Percentiles rank a stretch among this genome's conserved stretches.
These are phyloP conservation scores for Latheticus oryzae DNA, from an alignment of 2,888 invertebrate genomes.

Conservation along the genomic window DNA sequence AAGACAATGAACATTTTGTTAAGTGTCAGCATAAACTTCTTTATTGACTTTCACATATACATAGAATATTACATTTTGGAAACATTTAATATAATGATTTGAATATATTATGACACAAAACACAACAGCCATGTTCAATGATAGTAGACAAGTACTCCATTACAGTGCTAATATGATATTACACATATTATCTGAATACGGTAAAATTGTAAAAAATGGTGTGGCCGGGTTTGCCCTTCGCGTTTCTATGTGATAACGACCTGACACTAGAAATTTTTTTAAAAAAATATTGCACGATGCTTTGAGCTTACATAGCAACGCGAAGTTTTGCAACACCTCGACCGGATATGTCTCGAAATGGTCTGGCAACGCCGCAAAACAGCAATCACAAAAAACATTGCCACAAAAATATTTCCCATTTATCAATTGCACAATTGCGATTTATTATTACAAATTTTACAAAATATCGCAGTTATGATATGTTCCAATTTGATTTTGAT, in stretches of 20 bases:
- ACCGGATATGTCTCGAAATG: conserved; percentile 67
- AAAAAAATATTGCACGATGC: conserved; percentile 62
- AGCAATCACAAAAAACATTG: conserved; percentile 58
- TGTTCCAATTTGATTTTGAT: conserved; percentile 26
- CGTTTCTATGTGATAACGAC: conserved; percentile 65
- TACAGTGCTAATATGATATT: conserved; percentile 42
- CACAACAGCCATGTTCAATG: conserved; percentile 62
- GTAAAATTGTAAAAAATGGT: conserved; percentile 65
- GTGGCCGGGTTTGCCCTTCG: conserved; percentile 60
- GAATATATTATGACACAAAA: conserved; percentile 62
- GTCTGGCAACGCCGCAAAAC: conserved; percentile 60
- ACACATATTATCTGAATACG: conserved; percentile 49
- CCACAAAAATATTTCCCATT: conserved; percentile 61
- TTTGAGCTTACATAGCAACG: conserved; percentile 61
- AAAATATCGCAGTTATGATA: conserved; percentile 39
- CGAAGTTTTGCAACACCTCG: conserved; percentile 58
- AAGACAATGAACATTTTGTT: no score
- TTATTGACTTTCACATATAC: conserved; percentile 62
- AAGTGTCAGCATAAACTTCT: conserved; percentile 59
- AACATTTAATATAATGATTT: conserved; percentile 63
- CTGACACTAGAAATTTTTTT: conserved; percentile 62
- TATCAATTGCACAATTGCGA: conserved; percentile 54
- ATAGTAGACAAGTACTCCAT: conserved; percentile 50
- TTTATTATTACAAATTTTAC: conserved; percentile 37
- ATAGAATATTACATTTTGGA: conserved; percentile 63